phyloP scores from a whole-genome alignment of 2,888 invertebrate species.

The Drosophila macrospina region DNA sequence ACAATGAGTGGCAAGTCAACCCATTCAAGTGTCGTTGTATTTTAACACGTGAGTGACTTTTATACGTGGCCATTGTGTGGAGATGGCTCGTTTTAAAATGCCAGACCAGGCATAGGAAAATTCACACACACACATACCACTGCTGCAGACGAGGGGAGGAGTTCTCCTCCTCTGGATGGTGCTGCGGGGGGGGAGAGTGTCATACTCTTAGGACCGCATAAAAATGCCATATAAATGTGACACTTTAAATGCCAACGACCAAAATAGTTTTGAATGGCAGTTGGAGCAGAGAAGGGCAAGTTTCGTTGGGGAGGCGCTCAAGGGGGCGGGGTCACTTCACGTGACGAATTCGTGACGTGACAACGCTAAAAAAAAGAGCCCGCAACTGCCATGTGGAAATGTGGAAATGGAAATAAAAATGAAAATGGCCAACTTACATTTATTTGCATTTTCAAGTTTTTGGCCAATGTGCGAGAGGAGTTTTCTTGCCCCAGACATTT shows the following conservation, averaged over 20 bases:
- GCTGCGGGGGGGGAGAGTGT: slow-evolving; percentile 5
- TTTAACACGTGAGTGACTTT: slow-evolving; percentile 77
- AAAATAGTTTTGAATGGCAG: slow-evolving; percentile 71
- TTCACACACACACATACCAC: slow-evolving; percentile 69
- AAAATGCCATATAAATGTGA: slow-evolving; percentile 80
- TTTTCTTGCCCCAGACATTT: slow-evolving; percentile 43
- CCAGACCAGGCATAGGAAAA: slow-evolving; percentile 62
- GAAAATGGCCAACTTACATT: slow-evolving; percentile 74
- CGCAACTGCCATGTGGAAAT: slow-evolving; percentile 3
- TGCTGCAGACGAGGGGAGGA: slow-evolving; percentile 17
- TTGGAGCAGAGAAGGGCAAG: neutral
- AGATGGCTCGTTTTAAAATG: slow-evolving; percentile 67
- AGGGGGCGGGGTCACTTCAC: slow-evolving; percentile 47
- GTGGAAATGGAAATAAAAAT: slow-evolving; percentile 53
- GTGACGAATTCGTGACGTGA: slow-evolving; percentile 79
- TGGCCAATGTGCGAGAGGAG: slow-evolving; percentile 40
- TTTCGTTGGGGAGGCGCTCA: neutral
- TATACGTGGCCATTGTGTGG: slow-evolving; percentile 55
- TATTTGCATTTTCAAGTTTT: slow-evolving; percentile 81
- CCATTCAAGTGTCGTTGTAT: slow-evolving; percentile 68
- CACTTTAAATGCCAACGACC: slow-evolving; percentile 81
- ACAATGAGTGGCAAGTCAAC: slow-evolving; percentile 47
- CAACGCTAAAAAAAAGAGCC: slow-evolving; percentile 25
- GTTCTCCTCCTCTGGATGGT: slow-evolving; percentile 12
- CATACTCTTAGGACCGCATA: slow-evolving; percentile 63